Conservation (phyloP, 2,797 vertebrate species). For the Chelidonichthys spinosus region DNA sequence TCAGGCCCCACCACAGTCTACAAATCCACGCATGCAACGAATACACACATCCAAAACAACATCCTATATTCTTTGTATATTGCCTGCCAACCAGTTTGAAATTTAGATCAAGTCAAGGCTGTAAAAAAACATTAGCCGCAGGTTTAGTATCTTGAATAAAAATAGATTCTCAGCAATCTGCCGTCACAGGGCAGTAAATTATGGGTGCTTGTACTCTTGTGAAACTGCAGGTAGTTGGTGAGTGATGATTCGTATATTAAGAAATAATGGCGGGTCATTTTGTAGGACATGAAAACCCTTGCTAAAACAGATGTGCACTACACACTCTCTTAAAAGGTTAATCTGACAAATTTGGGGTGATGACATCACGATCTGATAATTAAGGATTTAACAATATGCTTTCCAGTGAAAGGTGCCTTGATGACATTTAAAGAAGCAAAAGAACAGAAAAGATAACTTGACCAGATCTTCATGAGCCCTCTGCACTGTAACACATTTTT, state of each 20-base stretch:
- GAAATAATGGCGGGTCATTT: conserved; percentile 46
- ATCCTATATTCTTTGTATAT: conserved; percentile 22
- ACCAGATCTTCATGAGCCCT: conserved; percentile 1
- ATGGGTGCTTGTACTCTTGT: conserved; percentile 35
- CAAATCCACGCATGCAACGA: conserved; percentile 5
- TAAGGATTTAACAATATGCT: conserved; percentile 30
- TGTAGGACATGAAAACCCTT: conserved; percentile 6
- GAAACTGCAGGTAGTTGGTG: conserved; percentile 38
- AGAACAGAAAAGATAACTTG: conserved; percentile 21
- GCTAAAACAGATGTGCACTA: conserved; percentile 14
- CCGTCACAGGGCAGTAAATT: conserved; percentile 27
- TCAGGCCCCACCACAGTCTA: conserved; percentile 13
- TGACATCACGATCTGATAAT: conserved; percentile 49
- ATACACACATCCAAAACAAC: conserved; percentile 17
- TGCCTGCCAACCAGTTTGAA: conserved; percentile 21
- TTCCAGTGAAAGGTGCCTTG: conserved; percentile 1
- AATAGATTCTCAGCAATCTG: conserved; percentile 32
- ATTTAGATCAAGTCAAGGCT: conserved; percentile 34
- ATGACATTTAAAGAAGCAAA: conserved; percentile 29
- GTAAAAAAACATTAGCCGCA: conserved; percentile 30
- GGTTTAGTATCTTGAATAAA: conserved; percentile 40
- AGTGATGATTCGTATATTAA: conserved; percentile 41
- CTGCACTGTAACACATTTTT: conserved; percentile 25
- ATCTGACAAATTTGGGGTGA: conserved; percentile 54
- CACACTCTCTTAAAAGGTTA: conserved; percentile 56